phyloP scores from a whole-genome alignment of 23 tunicate species.

The Ciona savignyi region DNA sequence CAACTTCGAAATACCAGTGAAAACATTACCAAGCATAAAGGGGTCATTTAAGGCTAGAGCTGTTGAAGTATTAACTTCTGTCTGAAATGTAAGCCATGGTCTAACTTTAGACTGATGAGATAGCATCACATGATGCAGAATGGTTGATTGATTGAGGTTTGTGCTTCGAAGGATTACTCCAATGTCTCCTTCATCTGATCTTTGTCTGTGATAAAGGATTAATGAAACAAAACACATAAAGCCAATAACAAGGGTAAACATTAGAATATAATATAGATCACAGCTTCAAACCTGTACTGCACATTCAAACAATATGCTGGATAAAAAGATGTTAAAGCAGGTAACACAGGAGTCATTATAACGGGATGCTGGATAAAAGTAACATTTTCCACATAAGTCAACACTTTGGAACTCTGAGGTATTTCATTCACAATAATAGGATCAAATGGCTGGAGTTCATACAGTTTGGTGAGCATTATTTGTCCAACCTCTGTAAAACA shows the following conservation, averaged over 20 bases:
- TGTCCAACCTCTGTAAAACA: slow-evolving; percentile 7
- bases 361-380: slow-evolving; percentile 11
- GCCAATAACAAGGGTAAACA: no score
- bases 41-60: slow-evolving; percentile 11
- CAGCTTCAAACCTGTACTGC: slow-evolving; percentile 65
- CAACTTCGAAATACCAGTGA: neutral
- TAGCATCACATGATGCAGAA: slow-evolving; percentile 15
- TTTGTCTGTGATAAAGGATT: slow-evolving; percentile 33
- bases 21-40: slow-evolving; percentile 35
- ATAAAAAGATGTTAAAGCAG: slow-evolving; percentile 41
- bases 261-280: no score
- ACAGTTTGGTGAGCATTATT: neutral
- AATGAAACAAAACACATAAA: neutral
- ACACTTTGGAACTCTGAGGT: slow-evolving; percentile 11
- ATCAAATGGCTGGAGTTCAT: slow-evolving; percentile 18
- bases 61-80: slow-evolving; percentile 39
- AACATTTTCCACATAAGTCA: slow-evolving; percentile 22
- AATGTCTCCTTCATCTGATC: slow-evolving; percentile 29
- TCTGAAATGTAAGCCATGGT: slow-evolving; percentile 51
- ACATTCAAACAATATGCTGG: slow-evolving; percentile 52
- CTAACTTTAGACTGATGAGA: slow-evolving; percentile 2
- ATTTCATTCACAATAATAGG: slow-evolving; percentile 37
- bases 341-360: slow-evolving; percentile 47
- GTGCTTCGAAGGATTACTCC: slow-evolving; percentile 29
- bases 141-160: neutral